Percentiles rank a stretch among this genome's conserved stretches.
Conservation (phyloP, 2,797 vertebrate species). For the Spinus olivaceus region DNA sequence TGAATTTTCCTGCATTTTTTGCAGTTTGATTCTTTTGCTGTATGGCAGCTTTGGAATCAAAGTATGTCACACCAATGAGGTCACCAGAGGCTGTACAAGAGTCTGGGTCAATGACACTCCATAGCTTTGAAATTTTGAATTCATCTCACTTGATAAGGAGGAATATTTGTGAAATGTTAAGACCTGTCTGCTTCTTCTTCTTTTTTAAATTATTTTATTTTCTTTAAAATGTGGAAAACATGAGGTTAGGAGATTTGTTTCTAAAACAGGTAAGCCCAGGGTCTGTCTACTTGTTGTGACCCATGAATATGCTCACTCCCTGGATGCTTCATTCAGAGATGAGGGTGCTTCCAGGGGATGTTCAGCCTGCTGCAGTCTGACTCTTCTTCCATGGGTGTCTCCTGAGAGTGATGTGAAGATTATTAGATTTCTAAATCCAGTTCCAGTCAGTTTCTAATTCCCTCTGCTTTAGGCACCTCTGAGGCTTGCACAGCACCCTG, state of each 20-base stretch:
- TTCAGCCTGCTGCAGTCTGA: neutral
- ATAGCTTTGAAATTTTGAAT: neutral
- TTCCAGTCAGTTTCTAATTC: neutral
- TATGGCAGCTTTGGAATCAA: neutral
- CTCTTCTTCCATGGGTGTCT: neutral
- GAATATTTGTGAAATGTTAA: neutral
- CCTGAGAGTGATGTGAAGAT: neutral
- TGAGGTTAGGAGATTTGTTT: neutral
- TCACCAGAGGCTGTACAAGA: neutral
- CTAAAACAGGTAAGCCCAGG: neutral
- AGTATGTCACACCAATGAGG: neutral
- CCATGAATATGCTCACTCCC: accelerated
- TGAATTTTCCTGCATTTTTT: neutral
- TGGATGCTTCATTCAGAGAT: neutral
- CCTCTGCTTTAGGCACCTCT: neutral
- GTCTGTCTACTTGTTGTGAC: neutral
- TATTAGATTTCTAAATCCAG: neutral
- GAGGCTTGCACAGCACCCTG: neutral
- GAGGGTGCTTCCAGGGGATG: neutral
- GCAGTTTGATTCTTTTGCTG: neutral
- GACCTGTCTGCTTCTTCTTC: neutral
- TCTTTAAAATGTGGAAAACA: neutral
- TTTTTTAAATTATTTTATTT: neutral
- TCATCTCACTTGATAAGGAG: neutral
- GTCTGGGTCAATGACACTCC: neutral